phyloP scores from a whole-genome alignment of 2,888 invertebrate species.

The Brenthis daphne region DNA sequence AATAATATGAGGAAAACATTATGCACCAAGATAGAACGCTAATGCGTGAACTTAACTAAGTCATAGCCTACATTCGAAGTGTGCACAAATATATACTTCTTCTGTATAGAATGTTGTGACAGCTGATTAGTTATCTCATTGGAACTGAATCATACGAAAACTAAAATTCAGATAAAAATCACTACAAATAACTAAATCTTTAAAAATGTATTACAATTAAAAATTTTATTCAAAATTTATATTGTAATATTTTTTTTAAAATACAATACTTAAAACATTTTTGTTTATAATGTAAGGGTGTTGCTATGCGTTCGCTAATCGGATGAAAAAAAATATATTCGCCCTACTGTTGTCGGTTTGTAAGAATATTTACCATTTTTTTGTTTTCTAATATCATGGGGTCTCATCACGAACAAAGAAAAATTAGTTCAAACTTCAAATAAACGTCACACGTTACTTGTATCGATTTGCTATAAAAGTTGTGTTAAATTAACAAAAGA shows the following conservation, averaged over 20 bases:
- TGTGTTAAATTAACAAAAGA: no score
- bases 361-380: no score
- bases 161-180: not conserved
- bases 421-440: no score
- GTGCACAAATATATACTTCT: conserved; percentile 24
- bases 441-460: no score
- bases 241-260: conserved; percentile 8
- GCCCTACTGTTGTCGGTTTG: no score
- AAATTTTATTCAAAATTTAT: not conserved
- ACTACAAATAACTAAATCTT: not conserved
- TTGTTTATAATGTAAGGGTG: no score
- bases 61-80: conserved; percentile 69
- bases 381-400: no score
- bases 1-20: conserved; percentile 50
- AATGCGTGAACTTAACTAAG: conserved; percentile 50
- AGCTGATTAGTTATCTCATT: conserved; percentile 12
- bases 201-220: conserved; percentile 12
- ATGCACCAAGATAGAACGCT: conserved; percentile 59
- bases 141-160: not conserved
- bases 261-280: no score
- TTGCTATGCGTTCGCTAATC: no score
- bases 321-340: no score
- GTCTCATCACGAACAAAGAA: no score
- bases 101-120: not conserved
- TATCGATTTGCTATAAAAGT: no score